These are phyloP conservation scores for Cryptomyrus ogoouensis DNA, from an alignment of 2,113 vertebrate genomes.

Conservation along the genomic window DNA sequence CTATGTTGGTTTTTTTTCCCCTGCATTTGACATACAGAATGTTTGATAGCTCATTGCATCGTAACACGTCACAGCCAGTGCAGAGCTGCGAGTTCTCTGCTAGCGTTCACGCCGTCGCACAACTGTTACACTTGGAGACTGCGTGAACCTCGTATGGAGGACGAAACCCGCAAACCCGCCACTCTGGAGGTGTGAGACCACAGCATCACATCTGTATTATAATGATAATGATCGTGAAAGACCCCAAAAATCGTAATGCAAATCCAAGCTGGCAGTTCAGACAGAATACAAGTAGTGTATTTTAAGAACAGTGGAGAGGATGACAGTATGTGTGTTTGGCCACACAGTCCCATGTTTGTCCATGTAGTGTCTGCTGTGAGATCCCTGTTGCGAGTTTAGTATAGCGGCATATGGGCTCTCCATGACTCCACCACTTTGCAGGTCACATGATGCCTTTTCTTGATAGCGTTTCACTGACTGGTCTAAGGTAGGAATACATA, in stretches of 20 bases:
- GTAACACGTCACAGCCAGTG: background rate
- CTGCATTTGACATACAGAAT: background rate
- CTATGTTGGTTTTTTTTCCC: background rate
- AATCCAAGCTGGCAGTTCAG: background rate
- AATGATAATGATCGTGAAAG: background rate
- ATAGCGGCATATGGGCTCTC: background rate
- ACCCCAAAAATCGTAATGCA: background rate
- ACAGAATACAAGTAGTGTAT: background rate
- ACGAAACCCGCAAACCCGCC: background rate
- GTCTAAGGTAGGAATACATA: background rate
- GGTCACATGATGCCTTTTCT: slow-evolving; percentile 3
- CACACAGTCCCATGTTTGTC: background rate
- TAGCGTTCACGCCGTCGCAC: background rate
- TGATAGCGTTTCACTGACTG: background rate
- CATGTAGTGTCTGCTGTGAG: background rate
- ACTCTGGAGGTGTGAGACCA: background rate
- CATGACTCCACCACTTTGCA: slow-evolving; percentile 8
- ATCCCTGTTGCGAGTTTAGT: slow-evolving; percentile 1
- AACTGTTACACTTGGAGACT: background rate
- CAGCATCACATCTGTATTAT: background rate
- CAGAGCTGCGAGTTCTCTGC: background rate
- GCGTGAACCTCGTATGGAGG: background rate
- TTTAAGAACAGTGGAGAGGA: background rate
- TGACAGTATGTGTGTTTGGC: background rate
- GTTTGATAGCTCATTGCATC: background rate